Evolutionary conservation across 2,888 invertebrate genomes (phyloP).

Genomic region (Chalcosyrphus nemorum): DNA sequence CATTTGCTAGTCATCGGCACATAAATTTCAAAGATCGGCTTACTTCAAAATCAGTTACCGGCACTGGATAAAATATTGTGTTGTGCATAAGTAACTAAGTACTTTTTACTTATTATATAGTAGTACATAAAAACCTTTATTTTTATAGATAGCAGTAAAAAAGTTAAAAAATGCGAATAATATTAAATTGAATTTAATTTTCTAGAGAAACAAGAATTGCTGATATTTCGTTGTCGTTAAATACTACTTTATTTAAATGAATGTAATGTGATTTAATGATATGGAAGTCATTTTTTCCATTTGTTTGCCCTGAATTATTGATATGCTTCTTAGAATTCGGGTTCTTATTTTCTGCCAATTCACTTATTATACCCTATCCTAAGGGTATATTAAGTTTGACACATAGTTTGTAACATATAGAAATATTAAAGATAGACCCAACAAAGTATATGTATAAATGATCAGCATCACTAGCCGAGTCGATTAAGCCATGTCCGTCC

Average conservation of each 20-base stretch:
- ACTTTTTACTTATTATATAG: too few species aligned
- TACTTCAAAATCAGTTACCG: neutral
- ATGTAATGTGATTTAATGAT: too few species aligned
- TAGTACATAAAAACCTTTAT: conserved; percentile 2
- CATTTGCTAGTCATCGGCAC: neutral
- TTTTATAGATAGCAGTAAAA: neutral
- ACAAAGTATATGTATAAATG: too few species aligned
- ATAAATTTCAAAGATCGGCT: neutral
- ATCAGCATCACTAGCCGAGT: too few species aligned
- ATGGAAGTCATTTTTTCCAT: too few species aligned
- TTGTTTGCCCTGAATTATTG: too few species aligned
- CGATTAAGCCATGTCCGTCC: too few species aligned
- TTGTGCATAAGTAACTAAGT: too few species aligned
- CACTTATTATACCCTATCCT: too few species aligned
- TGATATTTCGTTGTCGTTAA: neutral
- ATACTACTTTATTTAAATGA: too few species aligned
- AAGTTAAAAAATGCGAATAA: neutral
- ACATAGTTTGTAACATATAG: neutral
- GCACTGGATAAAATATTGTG: neutral
- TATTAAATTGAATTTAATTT: conserved; percentile 1
- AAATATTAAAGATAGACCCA: too few species aligned
- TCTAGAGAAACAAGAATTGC: neutral
- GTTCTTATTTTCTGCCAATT: neutral
- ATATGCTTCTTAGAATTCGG: conserved; percentile 10
- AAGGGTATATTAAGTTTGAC: neutral